Evolutionary conservation across 2,113 vertebrate species (phyloP).

Genomic region (Lichenostomus cassidix): DNA sequence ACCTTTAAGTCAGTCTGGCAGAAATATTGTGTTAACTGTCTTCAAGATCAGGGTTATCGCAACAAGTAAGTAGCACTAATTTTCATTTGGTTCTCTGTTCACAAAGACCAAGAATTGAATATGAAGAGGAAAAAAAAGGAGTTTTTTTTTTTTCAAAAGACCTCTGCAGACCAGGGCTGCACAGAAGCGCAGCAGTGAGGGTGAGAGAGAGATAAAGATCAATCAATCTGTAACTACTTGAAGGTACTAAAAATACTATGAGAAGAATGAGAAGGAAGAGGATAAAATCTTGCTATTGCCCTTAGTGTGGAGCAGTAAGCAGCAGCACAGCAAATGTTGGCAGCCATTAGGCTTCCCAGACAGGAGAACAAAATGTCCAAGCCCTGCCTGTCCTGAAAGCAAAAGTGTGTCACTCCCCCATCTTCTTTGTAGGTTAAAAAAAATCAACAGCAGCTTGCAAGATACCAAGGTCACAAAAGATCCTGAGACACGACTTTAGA

Average conservation of each 20-base stretch:
- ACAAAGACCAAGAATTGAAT: not conserved
- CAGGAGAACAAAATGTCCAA: not conserved
- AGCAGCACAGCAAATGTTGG: not conserved
- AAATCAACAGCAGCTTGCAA: not conserved
- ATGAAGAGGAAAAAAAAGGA: not conserved
- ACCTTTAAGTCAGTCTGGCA: not conserved
- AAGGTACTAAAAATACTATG: not conserved
- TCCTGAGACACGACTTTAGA: not conserved
- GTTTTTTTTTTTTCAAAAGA: not conserved
- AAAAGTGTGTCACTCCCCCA: not conserved
- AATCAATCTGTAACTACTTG: not conserved
- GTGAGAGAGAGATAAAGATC: not conserved
- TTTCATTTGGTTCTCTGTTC: not conserved
- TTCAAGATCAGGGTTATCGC: not conserved
- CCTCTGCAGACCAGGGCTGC: not conserved
- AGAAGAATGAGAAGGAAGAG: not conserved
- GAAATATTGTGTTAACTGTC: not conserved
- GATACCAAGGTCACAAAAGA: not conserved
- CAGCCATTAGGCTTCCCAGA: not conserved
- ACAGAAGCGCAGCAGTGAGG: not conserved
- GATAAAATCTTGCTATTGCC: not conserved
- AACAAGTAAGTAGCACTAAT: not conserved
- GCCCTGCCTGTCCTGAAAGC: not conserved
- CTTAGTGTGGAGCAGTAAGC: not conserved
- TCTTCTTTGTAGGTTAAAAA: not conserved